phyloP scores from a whole-genome alignment of 2,888 invertebrate species.

The Tipula helvola region DNA sequence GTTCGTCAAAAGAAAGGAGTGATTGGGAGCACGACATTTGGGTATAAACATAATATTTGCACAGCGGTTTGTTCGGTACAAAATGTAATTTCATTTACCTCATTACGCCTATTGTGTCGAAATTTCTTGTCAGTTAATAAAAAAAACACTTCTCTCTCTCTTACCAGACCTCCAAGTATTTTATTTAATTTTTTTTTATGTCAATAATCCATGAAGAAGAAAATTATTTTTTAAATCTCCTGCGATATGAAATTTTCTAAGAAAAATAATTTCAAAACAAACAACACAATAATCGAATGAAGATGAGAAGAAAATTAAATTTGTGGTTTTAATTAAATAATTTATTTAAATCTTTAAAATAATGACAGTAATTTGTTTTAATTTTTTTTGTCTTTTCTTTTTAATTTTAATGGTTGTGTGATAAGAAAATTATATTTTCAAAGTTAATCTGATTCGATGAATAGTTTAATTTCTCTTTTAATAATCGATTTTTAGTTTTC shows the following conservation, averaged over 20 bases:
- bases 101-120: neutral
- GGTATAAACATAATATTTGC: neutral
- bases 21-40: neutral
- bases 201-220: neutral
- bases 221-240: neutral
- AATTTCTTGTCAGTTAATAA: neutral
- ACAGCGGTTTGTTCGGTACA: neutral
- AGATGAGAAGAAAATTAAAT: neutral
- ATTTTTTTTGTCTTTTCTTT: neutral
- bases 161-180: neutral
- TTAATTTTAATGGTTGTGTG: neutral
- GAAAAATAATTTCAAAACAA: neutral
- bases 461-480: neutral
- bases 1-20: neutral
- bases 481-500: neutral
- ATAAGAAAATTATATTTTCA: neutral
- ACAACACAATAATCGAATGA: neutral
- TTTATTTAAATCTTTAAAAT: constrained; percentile 4
- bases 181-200: neutral
- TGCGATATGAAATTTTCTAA: neutral
- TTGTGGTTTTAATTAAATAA: constrained; percentile 1
- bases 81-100: neutral
- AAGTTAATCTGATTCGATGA: neutral
- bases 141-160: neutral
- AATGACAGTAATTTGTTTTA: neutral